These are phyloP conservation scores for Eupeodes corollae DNA, from an alignment of 1,140 invertebrate genomes.

Conservation along the genomic window DNA sequence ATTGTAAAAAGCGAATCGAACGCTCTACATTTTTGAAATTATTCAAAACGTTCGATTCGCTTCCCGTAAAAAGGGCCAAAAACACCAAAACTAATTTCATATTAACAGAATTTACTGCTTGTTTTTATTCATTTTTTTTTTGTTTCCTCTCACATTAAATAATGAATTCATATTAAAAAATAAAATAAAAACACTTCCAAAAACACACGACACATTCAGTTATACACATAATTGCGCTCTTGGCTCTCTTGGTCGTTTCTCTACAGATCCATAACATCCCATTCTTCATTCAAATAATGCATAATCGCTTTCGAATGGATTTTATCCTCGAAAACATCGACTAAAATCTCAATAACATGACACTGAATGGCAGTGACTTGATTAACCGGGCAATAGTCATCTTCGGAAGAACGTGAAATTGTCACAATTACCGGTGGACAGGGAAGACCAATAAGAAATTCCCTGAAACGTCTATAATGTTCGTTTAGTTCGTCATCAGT, in stretches of 20 bases:
- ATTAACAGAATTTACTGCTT: too few relatives aligned
- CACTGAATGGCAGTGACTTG: slow-evolving; percentile 62
- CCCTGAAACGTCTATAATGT: slow-evolving; percentile 47
- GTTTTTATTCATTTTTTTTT: too few relatives aligned
- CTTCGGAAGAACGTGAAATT: slow-evolving; percentile 67
- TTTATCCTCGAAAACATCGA: slow-evolving; percentile 27
- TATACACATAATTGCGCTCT: not conserved
- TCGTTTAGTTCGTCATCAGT: slow-evolving; percentile 51
- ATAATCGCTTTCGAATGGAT: slow-evolving; percentile 29
- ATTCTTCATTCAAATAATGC: slow-evolving; percentile 33
- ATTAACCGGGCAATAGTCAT: slow-evolving; percentile 75
- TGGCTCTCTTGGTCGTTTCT: not conserved
- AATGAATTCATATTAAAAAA: too few relatives aligned
- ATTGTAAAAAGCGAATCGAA: too few relatives aligned
- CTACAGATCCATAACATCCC: slow-evolving; percentile 35
- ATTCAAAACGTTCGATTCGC: too few relatives aligned
- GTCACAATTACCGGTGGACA: slow-evolving; percentile 61
- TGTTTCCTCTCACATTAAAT: too few relatives aligned
- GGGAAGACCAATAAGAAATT: slow-evolving; percentile 51
- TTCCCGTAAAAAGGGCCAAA: too few relatives aligned
- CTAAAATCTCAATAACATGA: slow-evolving; percentile 42
- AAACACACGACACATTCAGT: too few relatives aligned
- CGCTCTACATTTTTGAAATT: too few relatives aligned
- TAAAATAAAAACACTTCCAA: too few relatives aligned
- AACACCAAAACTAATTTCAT: too few relatives aligned